Conservation (phyloP, 2,113 vertebrate species). For the Solea solea region DNA sequence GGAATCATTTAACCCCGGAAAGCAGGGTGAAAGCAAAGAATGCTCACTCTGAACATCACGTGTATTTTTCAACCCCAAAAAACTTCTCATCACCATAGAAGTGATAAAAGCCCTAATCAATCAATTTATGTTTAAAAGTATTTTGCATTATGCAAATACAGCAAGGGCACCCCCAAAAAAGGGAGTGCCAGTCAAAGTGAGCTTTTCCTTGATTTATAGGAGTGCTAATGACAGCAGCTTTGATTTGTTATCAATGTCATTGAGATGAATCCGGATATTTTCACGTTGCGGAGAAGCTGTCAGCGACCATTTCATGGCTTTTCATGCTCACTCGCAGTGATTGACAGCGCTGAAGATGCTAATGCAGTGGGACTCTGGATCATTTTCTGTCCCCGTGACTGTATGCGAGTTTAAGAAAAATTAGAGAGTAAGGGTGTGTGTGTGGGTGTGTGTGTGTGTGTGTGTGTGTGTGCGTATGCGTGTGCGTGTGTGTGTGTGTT, state of each 20-base stretch:
- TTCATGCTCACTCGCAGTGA: constrained; percentile 21
- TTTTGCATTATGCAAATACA: background rate
- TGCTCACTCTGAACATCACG: background rate
- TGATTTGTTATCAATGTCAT: constrained; percentile 10
- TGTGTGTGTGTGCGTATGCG: background rate
- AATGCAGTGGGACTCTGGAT: constrained; percentile 41
- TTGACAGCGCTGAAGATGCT: constrained; percentile 27
- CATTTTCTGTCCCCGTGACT: constrained; percentile 19
- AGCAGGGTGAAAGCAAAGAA: background rate
- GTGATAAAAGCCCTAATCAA: too few species aligned
- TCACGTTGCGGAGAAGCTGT: constrained; percentile 24
- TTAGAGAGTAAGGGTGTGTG: too few species aligned
- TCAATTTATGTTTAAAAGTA: background rate
- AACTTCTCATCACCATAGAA: too few species aligned
- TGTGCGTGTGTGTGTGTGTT: background rate
- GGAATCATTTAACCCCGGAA: background rate
- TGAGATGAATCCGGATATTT: constrained; percentile 22
- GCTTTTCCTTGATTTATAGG: constrained; percentile 37
- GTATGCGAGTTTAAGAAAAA: too few species aligned
- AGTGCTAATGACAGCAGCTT: constrained; percentile 24
- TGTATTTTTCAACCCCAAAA: too few species aligned
- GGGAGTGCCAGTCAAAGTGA: background rate
- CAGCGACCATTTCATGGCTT: constrained; percentile 27
- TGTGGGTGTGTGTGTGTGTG: background rate
- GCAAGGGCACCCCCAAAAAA: background rate